A percentile compares a stretch with the other conserved stretches of the same genome.
These are phyloP conservation scores for Endomychus coccineus DNA, from an alignment of 2,888 invertebrate genomes.

Conservation along the genomic window DNA sequence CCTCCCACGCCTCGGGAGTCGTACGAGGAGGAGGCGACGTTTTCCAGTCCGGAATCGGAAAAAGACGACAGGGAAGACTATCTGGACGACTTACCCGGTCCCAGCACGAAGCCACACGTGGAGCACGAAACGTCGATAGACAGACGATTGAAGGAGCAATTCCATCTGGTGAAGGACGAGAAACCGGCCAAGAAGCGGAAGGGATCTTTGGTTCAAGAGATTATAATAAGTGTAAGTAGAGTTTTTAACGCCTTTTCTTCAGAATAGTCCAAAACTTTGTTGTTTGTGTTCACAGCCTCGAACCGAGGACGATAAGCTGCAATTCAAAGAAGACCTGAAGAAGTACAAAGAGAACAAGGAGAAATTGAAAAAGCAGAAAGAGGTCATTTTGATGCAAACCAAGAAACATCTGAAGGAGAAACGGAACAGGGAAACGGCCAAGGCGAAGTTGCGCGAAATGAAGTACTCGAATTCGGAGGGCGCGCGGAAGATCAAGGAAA, in stretches of 20 bases:
- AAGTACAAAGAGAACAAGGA: conserved; percentile 75
- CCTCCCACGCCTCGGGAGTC: conserved; percentile 18
- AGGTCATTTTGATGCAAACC: conserved; percentile 45
- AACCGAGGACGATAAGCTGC: conserved; percentile 67
- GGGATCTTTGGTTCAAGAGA: conserved; percentile 54
- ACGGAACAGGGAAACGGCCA: conserved; percentile 23
- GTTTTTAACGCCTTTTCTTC: conserved; percentile 1
- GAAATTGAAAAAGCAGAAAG: conserved; percentile 62
- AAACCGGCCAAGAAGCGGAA: conserved; percentile 41
- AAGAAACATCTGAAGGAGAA: conserved; percentile 44
- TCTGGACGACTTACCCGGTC: conserved; percentile 27
- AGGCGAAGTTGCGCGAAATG: conserved; percentile 37
- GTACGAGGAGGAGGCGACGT: conserved; percentile 27
- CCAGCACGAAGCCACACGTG: conserved; percentile 35
- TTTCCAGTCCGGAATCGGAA: conserved; percentile 27
- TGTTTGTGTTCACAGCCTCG: conserved; percentile 56
- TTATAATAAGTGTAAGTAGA: conserved; percentile 57
- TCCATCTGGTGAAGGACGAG: conserved; percentile 32
- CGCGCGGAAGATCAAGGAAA: conserved; percentile 73
- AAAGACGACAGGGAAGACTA: conserved; percentile 23
- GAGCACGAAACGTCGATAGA: conserved; percentile 30
- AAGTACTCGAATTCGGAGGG: conserved; percentile 44
- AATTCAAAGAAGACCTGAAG: conserved; percentile 62
- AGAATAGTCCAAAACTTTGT: background rate
- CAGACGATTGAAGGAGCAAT: conserved; percentile 36